These are phyloP conservation scores for Cylas formicarius DNA, from an alignment of 1,140 invertebrate genomes.

Conservation along the genomic window DNA sequence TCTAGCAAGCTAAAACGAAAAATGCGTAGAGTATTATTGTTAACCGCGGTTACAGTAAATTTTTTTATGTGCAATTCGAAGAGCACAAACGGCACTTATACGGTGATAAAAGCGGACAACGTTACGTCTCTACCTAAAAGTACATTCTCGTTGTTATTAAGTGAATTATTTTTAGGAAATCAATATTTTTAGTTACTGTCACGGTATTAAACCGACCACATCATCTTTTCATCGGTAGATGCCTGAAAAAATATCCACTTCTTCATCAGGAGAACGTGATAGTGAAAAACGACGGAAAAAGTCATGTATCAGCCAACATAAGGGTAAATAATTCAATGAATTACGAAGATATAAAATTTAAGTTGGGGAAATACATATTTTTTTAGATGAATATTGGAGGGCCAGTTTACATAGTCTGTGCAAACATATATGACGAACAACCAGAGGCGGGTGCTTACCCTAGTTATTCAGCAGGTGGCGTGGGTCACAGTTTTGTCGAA, in stretches of 20 bases:
- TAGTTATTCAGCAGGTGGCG: conserved; percentile 28
- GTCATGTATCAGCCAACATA: conserved; percentile 30
- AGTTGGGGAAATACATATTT: not conserved
- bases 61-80: no score
- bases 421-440: conserved; percentile 32
- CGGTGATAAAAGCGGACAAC: conserved; percentile 1
- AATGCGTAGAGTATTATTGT: no score
- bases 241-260: conserved; percentile 24
- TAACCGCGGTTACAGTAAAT: no score
- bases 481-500: conserved; percentile 34
- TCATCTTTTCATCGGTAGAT: conserved; percentile 33
- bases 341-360: conserved; percentile 1
- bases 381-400: conserved; percentile 35
- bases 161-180: not conserved
- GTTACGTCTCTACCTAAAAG: conserved; percentile 7
- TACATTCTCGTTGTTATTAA: not conserved
- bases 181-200: conserved; percentile 28
- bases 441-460: conserved; percentile 32
- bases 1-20: not conserved
- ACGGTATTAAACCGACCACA: conserved; percentile 31
- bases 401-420: conserved; percentile 32
- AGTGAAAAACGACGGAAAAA: conserved; percentile 33
- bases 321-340: conserved; percentile 22
- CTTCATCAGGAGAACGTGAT: conserved; percentile 35
- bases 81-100: no score